phyloP scores from a whole-genome alignment of 2,888 invertebrate genomes.

The Andrena dorsata region DNA sequence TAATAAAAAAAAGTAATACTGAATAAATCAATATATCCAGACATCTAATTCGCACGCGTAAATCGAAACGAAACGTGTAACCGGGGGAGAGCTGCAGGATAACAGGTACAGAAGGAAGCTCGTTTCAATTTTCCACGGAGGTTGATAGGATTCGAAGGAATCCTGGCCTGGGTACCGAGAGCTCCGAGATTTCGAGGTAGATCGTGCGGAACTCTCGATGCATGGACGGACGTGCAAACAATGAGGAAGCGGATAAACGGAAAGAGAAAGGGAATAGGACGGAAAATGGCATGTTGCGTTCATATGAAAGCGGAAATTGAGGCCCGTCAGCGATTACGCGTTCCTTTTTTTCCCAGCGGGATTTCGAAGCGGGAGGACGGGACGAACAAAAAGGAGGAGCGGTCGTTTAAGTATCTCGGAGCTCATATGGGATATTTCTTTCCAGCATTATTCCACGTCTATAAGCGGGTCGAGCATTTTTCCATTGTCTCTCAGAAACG shows the following conservation, averaged over 20 bases:
- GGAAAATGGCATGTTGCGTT: slow-evolving; percentile 33
- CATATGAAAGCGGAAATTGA: slow-evolving; percentile 34
- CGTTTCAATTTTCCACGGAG: slow-evolving; percentile 34
- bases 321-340: slow-evolving; percentile 27
- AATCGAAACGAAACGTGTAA: not conserved
- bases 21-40: not conserved
- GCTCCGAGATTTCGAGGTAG: slow-evolving; percentile 38
- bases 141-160: slow-evolving; percentile 13
- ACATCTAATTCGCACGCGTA: not conserved
- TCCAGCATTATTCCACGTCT: not conserved
- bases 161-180: slow-evolving; percentile 21
- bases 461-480: slow-evolving; percentile 6
- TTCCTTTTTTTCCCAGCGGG: slow-evolving; percentile 3
- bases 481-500: slow-evolving; percentile 22
- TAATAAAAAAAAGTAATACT: not conserved
- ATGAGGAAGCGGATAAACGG: slow-evolving; percentile 32
- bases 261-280: slow-evolving; percentile 4
- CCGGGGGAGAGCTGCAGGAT: not conserved
- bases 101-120: slow-evolving; percentile 2
- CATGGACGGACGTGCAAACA: slow-evolving; percentile 38
- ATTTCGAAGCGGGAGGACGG: slow-evolving; percentile 15
- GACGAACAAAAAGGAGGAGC: not conserved
- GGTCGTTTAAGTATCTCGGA: slow-evolving; percentile 14
- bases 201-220: slow-evolving; percentile 27
- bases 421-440: slow-evolving; percentile 11